These are phyloP conservation scores for Megaleporinus macrocephalus DNA, from an alignment of 2,113 vertebrate genomes.

Conservation along the genomic window DNA sequence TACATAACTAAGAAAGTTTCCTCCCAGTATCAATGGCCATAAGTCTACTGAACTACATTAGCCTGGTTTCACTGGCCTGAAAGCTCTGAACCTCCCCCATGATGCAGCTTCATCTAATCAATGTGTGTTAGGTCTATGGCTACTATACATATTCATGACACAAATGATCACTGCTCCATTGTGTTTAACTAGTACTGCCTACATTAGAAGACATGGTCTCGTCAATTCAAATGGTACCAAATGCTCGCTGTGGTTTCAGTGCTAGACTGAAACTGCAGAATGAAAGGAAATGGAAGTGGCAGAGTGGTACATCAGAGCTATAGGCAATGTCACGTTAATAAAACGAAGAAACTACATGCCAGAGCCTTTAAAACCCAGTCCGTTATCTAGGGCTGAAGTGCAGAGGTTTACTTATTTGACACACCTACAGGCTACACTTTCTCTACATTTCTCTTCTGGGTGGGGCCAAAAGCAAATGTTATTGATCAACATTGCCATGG, in stretches of 20 bases:
- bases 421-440: slow-evolving; percentile 36
- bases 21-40: neutral
- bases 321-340: neutral
- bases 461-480: slow-evolving; percentile 39
- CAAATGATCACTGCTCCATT: neutral
- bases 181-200: neutral
- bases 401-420: slow-evolving; percentile 10
- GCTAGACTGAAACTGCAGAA: neutral
- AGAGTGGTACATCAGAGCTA: neutral
- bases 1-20: neutral
- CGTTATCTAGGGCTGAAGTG: neutral
- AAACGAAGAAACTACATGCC: slow-evolving; percentile 2
- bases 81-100: neutral
- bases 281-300: neutral
- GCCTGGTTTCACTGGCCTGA: neutral
- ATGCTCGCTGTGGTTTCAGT: neutral
- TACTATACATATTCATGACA: neutral
- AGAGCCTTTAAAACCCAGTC: slow-evolving; percentile 6
- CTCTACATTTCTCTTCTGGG: slow-evolving; percentile 22
- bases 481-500: slow-evolving; percentile 51
- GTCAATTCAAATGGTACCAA: neutral
- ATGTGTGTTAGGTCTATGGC: neutral
- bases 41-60: slow-evolving; percentile 1
- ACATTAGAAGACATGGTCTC: no score
- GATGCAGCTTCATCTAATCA: neutral